A percentile compares a stretch with the other conserved stretches of the same genome.
Evolutionary conservation across 2,888 invertebrate genomes (phyloP).

Genomic region (Drosophila bunnanda): DNA sequence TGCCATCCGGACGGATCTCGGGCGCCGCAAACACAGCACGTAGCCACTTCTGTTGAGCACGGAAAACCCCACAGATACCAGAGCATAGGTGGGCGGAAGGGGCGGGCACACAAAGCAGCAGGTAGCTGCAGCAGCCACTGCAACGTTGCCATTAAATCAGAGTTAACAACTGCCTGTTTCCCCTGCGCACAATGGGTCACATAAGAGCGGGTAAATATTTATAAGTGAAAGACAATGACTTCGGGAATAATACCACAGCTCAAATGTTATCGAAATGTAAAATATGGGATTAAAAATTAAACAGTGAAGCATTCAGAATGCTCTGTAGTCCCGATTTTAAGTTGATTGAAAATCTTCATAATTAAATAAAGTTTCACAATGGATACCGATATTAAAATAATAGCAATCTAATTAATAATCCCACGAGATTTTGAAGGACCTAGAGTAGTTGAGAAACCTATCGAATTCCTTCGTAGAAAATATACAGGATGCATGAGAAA

Average conservation of each 20-base stretch:
- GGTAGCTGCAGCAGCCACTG: slow-evolving; percentile 41
- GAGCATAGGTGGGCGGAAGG: slow-evolving; percentile 6
- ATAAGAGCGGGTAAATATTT: slow-evolving; percentile 10
- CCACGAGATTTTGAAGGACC: background rate
- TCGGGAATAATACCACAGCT: background rate
- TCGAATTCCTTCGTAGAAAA: background rate
- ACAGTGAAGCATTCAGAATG: background rate
- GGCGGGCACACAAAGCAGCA: slow-evolving; percentile 27
- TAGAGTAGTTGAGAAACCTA: background rate
- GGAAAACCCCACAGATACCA: slow-evolving; percentile 16
- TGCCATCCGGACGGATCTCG: slow-evolving; percentile 48
- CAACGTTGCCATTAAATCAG: slow-evolving; percentile 76
- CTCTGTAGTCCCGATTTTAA: background rate
- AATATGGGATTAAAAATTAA: background rate
- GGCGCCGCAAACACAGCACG: slow-evolving; percentile 67
- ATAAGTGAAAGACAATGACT: background rate
- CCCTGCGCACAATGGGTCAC: slow-evolving; percentile 44
- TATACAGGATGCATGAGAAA: background rate
- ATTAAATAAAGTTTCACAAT: background rate
- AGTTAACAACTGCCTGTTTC: slow-evolving; percentile 72
- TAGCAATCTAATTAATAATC: background rate
- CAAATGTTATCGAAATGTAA: background rate
- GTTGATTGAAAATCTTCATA: too few relatives aligned
- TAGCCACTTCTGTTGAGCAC: slow-evolving; percentile 69
- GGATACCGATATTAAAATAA: background rate